Evolutionary conservation across 2,113 vertebrate genomes (phyloP).

Genomic region (Oostethus manadensis): DNA sequence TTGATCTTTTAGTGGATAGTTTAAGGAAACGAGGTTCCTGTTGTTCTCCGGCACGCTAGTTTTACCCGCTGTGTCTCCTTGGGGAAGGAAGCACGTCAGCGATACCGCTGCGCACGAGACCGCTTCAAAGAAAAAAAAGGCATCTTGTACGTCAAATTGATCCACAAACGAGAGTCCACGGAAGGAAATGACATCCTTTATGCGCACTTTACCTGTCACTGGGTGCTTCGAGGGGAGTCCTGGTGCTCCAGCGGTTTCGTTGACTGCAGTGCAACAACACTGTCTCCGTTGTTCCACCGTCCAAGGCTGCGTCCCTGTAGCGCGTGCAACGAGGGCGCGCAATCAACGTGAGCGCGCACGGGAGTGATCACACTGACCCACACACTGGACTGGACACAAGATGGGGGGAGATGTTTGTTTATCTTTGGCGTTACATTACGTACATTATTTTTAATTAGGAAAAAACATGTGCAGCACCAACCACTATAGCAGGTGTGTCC

Average conservation of each 20-base stretch:
- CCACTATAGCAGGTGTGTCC: too few species aligned
- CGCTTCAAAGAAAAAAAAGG: neutral
- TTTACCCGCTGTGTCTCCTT: neutral
- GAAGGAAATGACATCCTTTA: neutral
- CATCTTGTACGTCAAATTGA: neutral
- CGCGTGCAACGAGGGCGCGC: constrained; percentile 45
- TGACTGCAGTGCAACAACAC: constrained; percentile 26
- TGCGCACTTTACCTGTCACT: neutral
- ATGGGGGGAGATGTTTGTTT: neutral
- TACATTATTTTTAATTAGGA: too few species aligned
- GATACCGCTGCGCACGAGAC: neutral
- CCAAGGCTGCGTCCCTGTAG: constrained; percentile 53
- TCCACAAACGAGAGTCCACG: too few species aligned
- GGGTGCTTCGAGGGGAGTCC: neutral
- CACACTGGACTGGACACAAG: neutral
- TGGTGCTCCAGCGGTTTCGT: constrained; percentile 11
- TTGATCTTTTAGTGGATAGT: neutral
- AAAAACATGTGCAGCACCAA: too few species aligned
- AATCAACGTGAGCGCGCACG: constrained; percentile 47
- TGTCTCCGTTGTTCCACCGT: constrained; percentile 15
- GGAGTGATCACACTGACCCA: neutral
- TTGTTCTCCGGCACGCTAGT: neutral
- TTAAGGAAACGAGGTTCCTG: too few species aligned
- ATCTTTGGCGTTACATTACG: neutral
- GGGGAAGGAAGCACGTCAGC: neutral